A percentile compares a stretch with the other conserved stretches of the same genome.
Conservation (phyloP, 2,113 vertebrate genomes). For the Sialia sialis region DNA sequence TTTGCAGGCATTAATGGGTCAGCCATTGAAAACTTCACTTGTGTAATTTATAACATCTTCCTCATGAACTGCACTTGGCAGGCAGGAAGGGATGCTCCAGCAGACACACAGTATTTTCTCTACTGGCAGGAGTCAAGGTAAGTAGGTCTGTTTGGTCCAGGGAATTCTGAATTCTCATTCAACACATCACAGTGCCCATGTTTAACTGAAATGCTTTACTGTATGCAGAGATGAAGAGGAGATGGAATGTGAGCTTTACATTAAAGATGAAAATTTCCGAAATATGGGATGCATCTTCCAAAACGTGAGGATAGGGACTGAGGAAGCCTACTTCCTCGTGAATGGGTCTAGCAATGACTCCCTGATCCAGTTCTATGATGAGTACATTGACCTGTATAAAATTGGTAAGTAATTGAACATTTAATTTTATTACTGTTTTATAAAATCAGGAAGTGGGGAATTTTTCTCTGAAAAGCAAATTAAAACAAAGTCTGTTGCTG, state of each 20-base stretch:
- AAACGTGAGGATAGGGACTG: background rate
- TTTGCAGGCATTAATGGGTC: slow-evolving; percentile 34
- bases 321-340: slow-evolving; percentile 23
- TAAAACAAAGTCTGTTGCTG: background rate
- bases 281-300: slow-evolving; percentile 43
- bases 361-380: background rate
- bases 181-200: accelerated
- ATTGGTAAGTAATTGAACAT: background rate
- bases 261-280: background rate
- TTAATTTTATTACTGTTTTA: background rate
- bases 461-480: background rate
- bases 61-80: slow-evolving; percentile 71
- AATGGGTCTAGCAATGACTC: slow-evolving; percentile 4
- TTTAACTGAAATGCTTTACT: background rate
- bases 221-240: background rate
- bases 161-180: background rate
- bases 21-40: slow-evolving; percentile 53
- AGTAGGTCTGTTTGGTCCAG: background rate
- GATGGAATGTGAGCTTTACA: slow-evolving; percentile 45
- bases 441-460: background rate
- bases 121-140: background rate
- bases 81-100: slow-evolving; percentile 35
- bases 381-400: accelerated
- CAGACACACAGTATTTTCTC: slow-evolving; percentile 57
- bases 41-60: slow-evolving; percentile 18